Evolutionary conservation across 2,888 invertebrate species (phyloP).

Genomic region (Ornithoptera priamus): DNA sequence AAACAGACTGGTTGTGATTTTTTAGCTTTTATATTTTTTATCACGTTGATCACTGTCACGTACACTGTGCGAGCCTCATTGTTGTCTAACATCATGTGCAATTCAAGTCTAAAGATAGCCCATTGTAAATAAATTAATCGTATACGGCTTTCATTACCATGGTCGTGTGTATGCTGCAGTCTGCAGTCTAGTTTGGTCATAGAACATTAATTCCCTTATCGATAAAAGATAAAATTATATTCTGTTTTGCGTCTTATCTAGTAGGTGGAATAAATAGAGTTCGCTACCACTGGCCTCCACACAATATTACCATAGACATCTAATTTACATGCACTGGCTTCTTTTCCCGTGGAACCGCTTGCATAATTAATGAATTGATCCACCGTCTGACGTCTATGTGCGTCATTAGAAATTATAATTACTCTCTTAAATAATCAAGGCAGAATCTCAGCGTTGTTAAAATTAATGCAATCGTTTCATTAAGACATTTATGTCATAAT

Average conservation of each 20-base stretch:
- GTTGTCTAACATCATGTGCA: neutral
- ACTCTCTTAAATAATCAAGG: conserved; percentile 10
- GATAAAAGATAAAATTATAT: conserved; percentile 24
- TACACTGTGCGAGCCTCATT: neutral
- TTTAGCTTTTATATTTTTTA: too few relatives aligned
- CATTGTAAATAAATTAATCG: too few relatives aligned
- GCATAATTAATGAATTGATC: conserved; percentile 20
- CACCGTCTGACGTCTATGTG: conserved; percentile 1
- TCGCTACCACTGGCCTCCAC: conserved; percentile 10
- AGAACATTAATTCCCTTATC: conserved; percentile 23
- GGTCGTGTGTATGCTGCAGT: neutral
- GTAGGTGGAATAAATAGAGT: conserved; percentile 15
- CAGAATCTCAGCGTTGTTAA: neutral
- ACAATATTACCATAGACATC: conserved; percentile 20
- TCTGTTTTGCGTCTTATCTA: conserved; percentile 4
- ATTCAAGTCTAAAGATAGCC: neutral
- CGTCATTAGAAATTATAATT: conserved; percentile 24
- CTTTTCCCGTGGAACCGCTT: conserved; percentile 22
- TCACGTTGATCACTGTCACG: too few relatives aligned
- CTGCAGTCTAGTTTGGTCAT: conserved; percentile 22
- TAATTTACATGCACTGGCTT: conserved; percentile 16
- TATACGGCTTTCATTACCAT: neutral
- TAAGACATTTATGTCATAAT: too few relatives aligned
- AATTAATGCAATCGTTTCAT: neutral
- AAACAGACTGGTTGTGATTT: too few relatives aligned